Evolutionary conservation across 2,888 invertebrate genomes (phyloP).

Genomic region (Thymelicus sylvestris): DNA sequence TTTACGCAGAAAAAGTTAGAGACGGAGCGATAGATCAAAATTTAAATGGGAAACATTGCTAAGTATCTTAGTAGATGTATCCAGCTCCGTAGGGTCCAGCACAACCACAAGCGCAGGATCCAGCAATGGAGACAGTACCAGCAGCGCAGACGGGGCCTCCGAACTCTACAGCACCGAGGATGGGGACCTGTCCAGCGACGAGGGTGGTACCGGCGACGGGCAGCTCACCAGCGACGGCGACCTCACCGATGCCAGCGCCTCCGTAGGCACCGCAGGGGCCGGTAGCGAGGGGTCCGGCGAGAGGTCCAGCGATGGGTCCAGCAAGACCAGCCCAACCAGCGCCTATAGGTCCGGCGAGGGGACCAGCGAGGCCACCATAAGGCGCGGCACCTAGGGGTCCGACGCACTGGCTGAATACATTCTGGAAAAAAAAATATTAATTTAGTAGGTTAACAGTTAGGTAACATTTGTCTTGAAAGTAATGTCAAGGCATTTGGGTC

Average conservation of each 20-base stretch:
- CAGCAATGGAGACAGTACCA: constrained; percentile 49
- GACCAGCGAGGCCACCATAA: constrained; percentile 34
- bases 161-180: constrained; percentile 55
- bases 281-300: constrained; percentile 11
- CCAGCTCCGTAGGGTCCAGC: constrained; percentile 16
- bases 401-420: constrained; percentile 16
- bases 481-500: too few relatives aligned
- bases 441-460: too few relatives aligned
- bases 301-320: constrained; percentile 38
- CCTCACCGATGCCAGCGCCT: constrained; percentile 49
- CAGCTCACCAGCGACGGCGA: constrained; percentile 49
- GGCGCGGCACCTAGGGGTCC: constrained; percentile 39
- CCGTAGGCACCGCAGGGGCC: constrained; percentile 45
- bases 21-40: too few relatives aligned
- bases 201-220: constrained; percentile 44
- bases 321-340: constrained; percentile 17
- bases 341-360: constrained; percentile 41
- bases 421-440: constrained; percentile 14
- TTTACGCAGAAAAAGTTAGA: too few relatives aligned
- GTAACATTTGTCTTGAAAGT: too few relatives aligned
- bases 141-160: constrained; percentile 51
- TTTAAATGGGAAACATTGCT: too few relatives aligned
- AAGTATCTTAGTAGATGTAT: background rate
- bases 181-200: constrained; percentile 54
- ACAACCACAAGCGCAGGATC: constrained; percentile 47